phyloP scores from a whole-genome alignment of 2,888 invertebrate species.

The Deroplatys truncata region DNA sequence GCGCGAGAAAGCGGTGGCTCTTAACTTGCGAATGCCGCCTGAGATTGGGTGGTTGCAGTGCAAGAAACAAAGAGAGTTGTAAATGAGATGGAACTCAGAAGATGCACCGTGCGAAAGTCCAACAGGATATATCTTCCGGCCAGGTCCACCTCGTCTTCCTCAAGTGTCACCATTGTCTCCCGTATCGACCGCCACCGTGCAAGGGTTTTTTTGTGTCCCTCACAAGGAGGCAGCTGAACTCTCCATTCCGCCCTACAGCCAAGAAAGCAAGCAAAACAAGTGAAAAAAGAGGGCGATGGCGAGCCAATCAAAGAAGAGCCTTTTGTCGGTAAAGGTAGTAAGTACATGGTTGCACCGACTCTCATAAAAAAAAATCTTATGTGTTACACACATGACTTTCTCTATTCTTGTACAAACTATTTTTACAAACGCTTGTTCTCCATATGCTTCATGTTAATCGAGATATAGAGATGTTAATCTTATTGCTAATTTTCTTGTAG shows the following conservation, averaged over 20 bases:
- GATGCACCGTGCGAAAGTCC: neutral
- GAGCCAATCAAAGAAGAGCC: neutral
- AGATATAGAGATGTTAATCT: too few relatives aligned
- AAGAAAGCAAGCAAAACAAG: neutral
- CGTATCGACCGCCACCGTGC: neutral
- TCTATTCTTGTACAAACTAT: too few relatives aligned
- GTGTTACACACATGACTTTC: too few relatives aligned
- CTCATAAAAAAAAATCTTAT: neutral
- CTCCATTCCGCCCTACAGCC: neutral
- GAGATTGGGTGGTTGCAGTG: too few relatives aligned
- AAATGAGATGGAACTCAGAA: neutral
- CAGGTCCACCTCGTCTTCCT: neutral
- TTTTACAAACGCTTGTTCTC: too few relatives aligned
- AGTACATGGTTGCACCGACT: neutral
- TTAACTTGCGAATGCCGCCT: too few relatives aligned
- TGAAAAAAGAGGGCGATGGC: neutral
- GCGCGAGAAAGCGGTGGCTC: too few relatives aligned
- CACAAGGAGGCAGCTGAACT: neutral
- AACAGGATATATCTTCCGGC: neutral
- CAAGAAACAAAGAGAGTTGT: neutral
- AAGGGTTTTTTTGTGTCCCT: neutral
- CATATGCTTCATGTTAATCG: too few relatives aligned
- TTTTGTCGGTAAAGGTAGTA: neutral
- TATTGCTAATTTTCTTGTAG: too few relatives aligned
- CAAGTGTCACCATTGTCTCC: neutral